phyloP scores from a whole-genome alignment of 2,888 invertebrate genomes.

The Campaea margaritaria region DNA sequence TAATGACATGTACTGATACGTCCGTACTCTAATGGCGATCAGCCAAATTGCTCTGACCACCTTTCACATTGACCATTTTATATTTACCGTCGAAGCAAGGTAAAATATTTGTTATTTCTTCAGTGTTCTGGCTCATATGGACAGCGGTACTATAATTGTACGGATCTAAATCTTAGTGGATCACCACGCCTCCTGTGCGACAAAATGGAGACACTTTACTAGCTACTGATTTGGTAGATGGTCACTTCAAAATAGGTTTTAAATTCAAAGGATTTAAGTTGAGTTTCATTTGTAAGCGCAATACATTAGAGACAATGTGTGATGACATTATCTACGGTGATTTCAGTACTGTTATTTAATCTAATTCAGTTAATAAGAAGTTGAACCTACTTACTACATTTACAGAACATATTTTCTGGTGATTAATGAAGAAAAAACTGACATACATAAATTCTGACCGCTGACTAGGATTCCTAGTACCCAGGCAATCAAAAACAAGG shows the following conservation, averaged over 20 bases:
- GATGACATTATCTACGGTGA: constrained; percentile 30
- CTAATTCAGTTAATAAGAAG: background rate
- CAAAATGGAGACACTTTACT: constrained; percentile 78
- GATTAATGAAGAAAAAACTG: too few species aligned
- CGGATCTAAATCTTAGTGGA: constrained; percentile 54
- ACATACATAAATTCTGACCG: too few species aligned
- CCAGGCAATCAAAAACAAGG: too few species aligned
- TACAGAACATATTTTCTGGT: too few species aligned
- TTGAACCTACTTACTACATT: too few species aligned
- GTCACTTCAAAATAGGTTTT: constrained; percentile 20
- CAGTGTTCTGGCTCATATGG: constrained; percentile 11
- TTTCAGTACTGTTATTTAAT: constrained; percentile 14
- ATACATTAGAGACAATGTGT: background rate
- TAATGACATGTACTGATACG: constrained; percentile 61
- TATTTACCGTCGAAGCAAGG: constrained; percentile 6
- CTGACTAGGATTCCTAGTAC: too few species aligned
- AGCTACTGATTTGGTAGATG: constrained; percentile 37
- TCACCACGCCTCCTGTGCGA: constrained; percentile 79
- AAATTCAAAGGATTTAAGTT: constrained; percentile 13
- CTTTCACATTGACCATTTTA: constrained; percentile 54
- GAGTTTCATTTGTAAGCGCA: constrained; percentile 11
- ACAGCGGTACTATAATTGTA: constrained; percentile 10
- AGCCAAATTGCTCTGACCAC: constrained; percentile 69
- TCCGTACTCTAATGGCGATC: constrained; percentile 63
- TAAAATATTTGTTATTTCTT: constrained; percentile 24